These are phyloP conservation scores for Diploptera punctata DNA, from an alignment of 2,888 invertebrate species.

Conservation along the genomic window DNA sequence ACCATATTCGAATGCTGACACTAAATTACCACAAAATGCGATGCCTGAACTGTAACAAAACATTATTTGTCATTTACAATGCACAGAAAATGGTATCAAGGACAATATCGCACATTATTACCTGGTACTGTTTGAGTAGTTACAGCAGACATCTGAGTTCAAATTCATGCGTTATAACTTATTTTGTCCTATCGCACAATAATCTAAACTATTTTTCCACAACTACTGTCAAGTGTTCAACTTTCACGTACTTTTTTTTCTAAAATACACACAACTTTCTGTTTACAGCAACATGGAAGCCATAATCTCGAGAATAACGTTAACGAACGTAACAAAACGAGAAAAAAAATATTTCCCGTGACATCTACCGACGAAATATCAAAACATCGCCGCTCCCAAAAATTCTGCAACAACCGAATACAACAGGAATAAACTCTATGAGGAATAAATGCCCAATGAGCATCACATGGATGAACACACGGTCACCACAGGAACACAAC, in stretches of 20 bases:
- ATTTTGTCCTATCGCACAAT: constrained; percentile 29
- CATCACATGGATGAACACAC: too few species aligned
- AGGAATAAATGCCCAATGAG: too few species aligned
- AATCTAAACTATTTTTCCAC: constrained; percentile 36
- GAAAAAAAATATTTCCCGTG: constrained; percentile 1
- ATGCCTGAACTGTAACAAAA: too few species aligned
- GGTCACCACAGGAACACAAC: too few species aligned
- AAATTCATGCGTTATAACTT: constrained; percentile 44
- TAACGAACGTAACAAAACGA: constrained; percentile 58
- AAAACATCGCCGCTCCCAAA: not conserved
- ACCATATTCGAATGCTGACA: too few species aligned
- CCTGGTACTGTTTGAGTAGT: constrained; percentile 59
- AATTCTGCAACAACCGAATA: too few species aligned
- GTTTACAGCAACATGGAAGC: constrained; percentile 58
- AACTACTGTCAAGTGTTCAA: not conserved
- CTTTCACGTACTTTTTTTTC: constrained; percentile 5
- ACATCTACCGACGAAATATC: constrained; percentile 3
- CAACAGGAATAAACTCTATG: too few species aligned
- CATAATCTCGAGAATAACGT: constrained; percentile 52
- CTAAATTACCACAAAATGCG: too few species aligned
- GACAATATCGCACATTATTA: constrained; percentile 50
- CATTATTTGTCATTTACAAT: too few species aligned
- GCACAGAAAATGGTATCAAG: constrained; percentile 40
- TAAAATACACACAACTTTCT: constrained; percentile 47
- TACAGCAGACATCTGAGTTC: constrained; percentile 59